Percentiles rank a stretch among this genome's conserved stretches.
Evolutionary conservation across 2,888 invertebrate species (phyloP).

Genomic region (Pseudococcus viburni): DNA sequence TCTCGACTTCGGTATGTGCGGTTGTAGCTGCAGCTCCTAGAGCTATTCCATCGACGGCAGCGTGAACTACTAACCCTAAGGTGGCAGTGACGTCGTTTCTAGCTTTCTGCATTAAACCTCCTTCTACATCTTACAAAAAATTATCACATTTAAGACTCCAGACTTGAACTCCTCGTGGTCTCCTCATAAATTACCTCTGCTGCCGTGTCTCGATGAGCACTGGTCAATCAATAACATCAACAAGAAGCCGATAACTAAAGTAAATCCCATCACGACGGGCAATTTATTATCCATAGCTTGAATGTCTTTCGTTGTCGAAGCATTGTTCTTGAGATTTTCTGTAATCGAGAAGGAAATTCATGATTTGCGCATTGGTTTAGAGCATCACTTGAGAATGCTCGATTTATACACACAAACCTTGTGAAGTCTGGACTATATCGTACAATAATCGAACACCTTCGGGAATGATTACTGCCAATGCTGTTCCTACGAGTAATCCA

Average conservation of each 20-base stretch:
- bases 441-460: conserved; percentile 93
- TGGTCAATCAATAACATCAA: conserved; percentile 98
- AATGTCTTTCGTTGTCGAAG: conserved; percentile 54
- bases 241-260: conserved; percentile 94
- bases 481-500: conserved; percentile 96
- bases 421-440: conserved; percentile 68
- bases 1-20: conserved; percentile 94
- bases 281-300: conserved; percentile 73
- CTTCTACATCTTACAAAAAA: conserved; percentile 71
- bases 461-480: conserved; percentile 97
- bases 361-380: not conserved
- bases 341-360: not conserved
- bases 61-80: conserved; percentile 96
- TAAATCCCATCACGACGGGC: conserved; percentile 89
- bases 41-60: conserved; percentile 98
- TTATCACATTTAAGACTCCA: not conserved
- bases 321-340: conserved; percentile 33
- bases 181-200: conserved; percentile 72
- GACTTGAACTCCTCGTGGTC: not conserved
- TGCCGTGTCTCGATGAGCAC: conserved; percentile 74
- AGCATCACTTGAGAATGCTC: not conserved
- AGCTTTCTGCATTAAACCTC: conserved; percentile 69
- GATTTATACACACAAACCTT: not conserved
- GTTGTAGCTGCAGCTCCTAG: conserved; percentile 98
- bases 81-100: conserved; percentile 90